Evolutionary conservation across 2,797 vertebrate genomes (phyloP).

Genomic region (Fistularia tabacaria): DNA sequence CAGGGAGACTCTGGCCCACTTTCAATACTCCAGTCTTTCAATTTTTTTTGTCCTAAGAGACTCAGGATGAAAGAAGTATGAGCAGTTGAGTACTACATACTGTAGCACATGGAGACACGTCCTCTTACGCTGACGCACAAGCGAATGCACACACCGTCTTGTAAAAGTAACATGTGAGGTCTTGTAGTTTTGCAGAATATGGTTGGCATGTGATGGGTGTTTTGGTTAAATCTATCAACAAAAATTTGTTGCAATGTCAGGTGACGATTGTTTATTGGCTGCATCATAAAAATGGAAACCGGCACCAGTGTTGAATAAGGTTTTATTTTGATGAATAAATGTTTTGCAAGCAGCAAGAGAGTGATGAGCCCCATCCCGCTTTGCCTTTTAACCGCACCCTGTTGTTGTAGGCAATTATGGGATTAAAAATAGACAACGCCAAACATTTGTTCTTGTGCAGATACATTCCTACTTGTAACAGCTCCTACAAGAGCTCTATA

Average conservation of each 20-base stretch:
- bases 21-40: constrained; percentile 60
- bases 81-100: constrained; percentile 40
- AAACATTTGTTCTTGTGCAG: no score
- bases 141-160: neutral
- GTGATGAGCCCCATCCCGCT: no score
- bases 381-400: no score
- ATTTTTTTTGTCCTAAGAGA: constrained; percentile 46
- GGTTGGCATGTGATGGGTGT: constrained; percentile 11
- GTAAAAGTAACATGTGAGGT: constrained; percentile 14
- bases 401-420: no score
- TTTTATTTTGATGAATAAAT: no score
- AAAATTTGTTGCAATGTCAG: constrained; percentile 6
- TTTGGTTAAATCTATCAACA: neutral
- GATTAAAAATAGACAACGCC: no score
- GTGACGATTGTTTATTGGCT: no score
- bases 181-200: constrained; percentile 25
- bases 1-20: constrained; percentile 63
- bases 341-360: no score
- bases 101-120: constrained; percentile 19
- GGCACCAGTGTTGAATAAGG: no score
- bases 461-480: no score
- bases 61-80: constrained; percentile 46
- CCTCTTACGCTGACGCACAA: neutral
- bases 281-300: no score
- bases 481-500: no score